Evolutionary conservation across 2,888 invertebrate species (phyloP).

Genomic region (Carcina quercana): DNA sequence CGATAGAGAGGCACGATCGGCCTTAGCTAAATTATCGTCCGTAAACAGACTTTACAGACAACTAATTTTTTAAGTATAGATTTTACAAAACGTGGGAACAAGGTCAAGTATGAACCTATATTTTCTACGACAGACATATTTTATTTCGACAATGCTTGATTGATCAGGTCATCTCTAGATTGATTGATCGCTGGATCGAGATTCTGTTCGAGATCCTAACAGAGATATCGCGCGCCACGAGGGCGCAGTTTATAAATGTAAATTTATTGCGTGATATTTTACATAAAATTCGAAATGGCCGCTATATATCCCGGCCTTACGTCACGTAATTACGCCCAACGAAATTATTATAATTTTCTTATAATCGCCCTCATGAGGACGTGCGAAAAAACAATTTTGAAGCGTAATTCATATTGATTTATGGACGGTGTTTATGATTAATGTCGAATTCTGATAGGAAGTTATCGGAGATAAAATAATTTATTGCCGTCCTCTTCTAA

Average conservation of each 20-base stretch:
- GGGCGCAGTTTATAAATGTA: slow-evolving; percentile 66
- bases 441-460: slow-evolving; percentile 34
- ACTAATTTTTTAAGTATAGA: no score
- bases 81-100: no score
- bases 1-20: no score
- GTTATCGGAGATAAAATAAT: slow-evolving; percentile 5
- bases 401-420: slow-evolving; percentile 46
- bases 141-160: slow-evolving; percentile 12
- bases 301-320: slow-evolving; percentile 58
- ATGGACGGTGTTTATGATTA: slow-evolving; percentile 40
- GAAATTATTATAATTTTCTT: slow-evolving; percentile 74
- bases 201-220: slow-evolving; percentile 56
- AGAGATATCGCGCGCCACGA: slow-evolving; percentile 56
- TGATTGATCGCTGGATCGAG: slow-evolving; percentile 47
- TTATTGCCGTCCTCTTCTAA: neutral
- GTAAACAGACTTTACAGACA: no score
- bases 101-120: no score
- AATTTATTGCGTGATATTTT: slow-evolving; percentile 70
- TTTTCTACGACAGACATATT: no score
- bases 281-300: slow-evolving; percentile 69
- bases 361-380: slow-evolving; percentile 66
- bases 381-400: slow-evolving; percentile 69
- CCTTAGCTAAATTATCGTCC: no score
- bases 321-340: slow-evolving; percentile 62
- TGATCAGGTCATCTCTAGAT: slow-evolving; percentile 32